Evolutionary conservation across 2,888 invertebrate species (phyloP), one percentile per base, ranked within the genome.

Genomic region (Agriopis aurantiaria): DNA sequence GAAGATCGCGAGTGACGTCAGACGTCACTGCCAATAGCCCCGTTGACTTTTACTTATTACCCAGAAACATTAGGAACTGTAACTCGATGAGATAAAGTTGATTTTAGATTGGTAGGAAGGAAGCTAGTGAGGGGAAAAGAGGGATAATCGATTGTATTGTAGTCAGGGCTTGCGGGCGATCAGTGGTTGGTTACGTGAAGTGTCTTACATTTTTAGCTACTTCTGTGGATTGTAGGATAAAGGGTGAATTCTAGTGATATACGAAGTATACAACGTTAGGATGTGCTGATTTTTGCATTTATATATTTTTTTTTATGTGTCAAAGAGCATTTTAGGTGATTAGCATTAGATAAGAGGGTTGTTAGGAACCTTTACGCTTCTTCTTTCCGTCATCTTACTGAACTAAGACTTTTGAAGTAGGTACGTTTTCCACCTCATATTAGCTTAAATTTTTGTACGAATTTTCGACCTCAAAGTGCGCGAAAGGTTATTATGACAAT

Each of bases 1-100:
- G 88, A 85, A 78, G 82, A 87, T 86, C 83, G 82, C 81, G 79
- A 75, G 68, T 82, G 87, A 88, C 88, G 82, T 84, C 82, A 82
- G 79, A 82, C 81, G 86, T 87, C 87, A 86, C 84, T 81, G 75
- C 72, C 88, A 87, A 77, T 80, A 70, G 75, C 71, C 72, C 62
- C 61, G 60, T 60, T 52, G 69, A 73, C 74, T 75, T 73, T 71
- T 65, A 63, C 67, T 71, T 73, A 70, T 75, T 73, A 72, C 57
- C 41, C 41, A 11, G 52, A 14, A 10, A 9, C 12, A 14, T 14
- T 66, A 63, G 48, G 0, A 61, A 55, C 72, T 59, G 74, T 78
- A 67, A 14, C 0, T 0, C 23, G 0, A 3, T 5, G 4, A 0
- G 0, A 52, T 74, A 81, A 48, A 65, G 77, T 71, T 66, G n/a